Evolutionary conservation across 2,888 invertebrate genomes (phyloP).

Genomic region (Hecatera dysodea): DNA sequence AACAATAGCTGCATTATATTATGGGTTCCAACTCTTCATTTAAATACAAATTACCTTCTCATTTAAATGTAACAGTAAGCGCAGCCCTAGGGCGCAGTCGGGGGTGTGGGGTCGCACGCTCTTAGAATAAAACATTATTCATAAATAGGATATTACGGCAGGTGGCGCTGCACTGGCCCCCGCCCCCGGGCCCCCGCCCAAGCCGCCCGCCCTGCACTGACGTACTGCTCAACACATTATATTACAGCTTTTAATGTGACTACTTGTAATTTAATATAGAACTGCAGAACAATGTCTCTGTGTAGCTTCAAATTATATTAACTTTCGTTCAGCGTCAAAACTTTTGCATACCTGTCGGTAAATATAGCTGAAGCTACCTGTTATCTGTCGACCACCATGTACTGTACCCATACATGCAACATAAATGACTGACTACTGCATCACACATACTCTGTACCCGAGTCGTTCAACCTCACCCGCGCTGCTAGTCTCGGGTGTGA

Average conservation of each 20-base stretch:
- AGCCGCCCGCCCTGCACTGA: constrained; percentile 63
- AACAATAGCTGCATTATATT: neutral
- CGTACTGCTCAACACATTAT: constrained; percentile 48
- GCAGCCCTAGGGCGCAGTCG: constrained; percentile 71
- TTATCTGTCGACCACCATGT: too few relatives aligned
- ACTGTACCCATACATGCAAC: too few relatives aligned
- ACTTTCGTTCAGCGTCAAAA: too few relatives aligned
- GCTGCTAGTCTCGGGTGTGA: neutral
- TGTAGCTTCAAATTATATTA: too few relatives aligned
- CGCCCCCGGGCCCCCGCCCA: constrained; percentile 35
- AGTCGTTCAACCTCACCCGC: too few relatives aligned
- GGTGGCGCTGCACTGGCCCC: constrained; percentile 70
- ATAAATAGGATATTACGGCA: constrained; percentile 89
- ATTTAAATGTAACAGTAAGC: constrained; percentile 21
- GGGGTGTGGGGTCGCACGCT: constrained; percentile 82
- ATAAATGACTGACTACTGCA: too few relatives aligned
- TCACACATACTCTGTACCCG: too few relatives aligned
- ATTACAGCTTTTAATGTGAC: constrained; percentile 42
- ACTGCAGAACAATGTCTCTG: constrained; percentile 25
- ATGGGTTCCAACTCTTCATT: neutral
- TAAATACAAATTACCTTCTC: constrained; percentile 17
- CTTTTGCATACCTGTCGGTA: too few relatives aligned
- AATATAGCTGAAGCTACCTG: too few relatives aligned
- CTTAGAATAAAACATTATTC: constrained; percentile 91
- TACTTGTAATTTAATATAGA: constrained; percentile 30